Evolutionary conservation across 1,140 invertebrate genomes (phyloP), one percentile per base, ranked within the genome.

Genomic region (Drosophila tsacasi): DNA sequence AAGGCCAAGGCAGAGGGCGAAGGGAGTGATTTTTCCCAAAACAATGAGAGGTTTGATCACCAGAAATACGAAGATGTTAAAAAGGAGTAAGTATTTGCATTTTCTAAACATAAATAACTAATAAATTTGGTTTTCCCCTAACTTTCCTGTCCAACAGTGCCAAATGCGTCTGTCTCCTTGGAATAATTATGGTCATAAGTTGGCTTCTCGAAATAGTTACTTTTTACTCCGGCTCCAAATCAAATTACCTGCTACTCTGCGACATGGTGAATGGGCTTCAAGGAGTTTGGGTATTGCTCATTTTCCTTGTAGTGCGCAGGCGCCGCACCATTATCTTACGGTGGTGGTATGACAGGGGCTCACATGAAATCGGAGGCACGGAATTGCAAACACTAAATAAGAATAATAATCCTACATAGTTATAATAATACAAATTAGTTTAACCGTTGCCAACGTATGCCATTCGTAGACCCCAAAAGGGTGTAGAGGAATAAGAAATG

Each of bases 201-300:
- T 93, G 92, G 92, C 69, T 93, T 2, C 76, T 93, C 44, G 92
- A 93, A 79, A 92, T 93, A 59, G 74, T 92, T 15, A 93, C 92
- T 17, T 93, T 93, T 23, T 93, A 93, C 55, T 91, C 92, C 2
- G 65, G 64, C 13, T 78, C 75, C 12, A 60, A 62, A 30, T 52
- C 67, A 12, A 82, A 77, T 35, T 90, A 90, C 54, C 63, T 92
- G 8, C 42, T 91, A 8, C 71, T 93, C 6, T 90, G 92, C 59
- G 92, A 93, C 62, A 93, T 93, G 86, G 82, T 92, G 13, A 93
- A 93, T 73, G 92, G 87, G 5, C 49, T 93, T 10, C 92, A 93
- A 39, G 92, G 92, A 15, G 80, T 93, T 30, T 92, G 92, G 72
- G 82, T 93, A 13, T 47, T 93, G 66, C 69, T 93, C 0, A 93